These are phyloP conservation scores for Oryzias melastigma DNA, from an alignment of 2,113 vertebrate genomes.

Conservation along the genomic window DNA sequence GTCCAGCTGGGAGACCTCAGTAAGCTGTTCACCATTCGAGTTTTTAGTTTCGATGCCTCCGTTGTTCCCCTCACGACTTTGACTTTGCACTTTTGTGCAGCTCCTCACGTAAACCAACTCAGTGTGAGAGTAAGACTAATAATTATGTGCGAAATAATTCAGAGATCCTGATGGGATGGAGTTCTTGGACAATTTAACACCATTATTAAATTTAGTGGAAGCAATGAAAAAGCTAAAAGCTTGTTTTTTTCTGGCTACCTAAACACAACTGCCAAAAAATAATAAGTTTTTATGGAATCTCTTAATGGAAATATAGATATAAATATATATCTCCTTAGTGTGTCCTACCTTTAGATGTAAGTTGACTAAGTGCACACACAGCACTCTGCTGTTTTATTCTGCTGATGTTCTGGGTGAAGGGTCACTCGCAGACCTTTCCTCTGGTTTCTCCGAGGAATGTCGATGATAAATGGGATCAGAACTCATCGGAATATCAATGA, in stretches of 20 bases:
- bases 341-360: conserved; percentile 6
- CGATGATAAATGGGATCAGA: not conserved
- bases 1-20: conserved; percentile 90
- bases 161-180: not conserved
- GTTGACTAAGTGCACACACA: conserved; percentile 6
- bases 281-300: not conserved
- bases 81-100: conserved; percentile 16
- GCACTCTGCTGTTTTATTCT: conserved; percentile 10
- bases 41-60: not conserved
- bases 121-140: conserved; percentile 19
- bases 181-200: conserved; percentile 28
- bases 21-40: conserved; percentile 61
- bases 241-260: conserved; percentile 3
- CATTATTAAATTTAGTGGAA: conserved; percentile 11
- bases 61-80: not conserved
- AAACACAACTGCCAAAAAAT: conserved; percentile 2
- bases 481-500: conserved; percentile 25
- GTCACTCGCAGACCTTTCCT: conserved; percentile 4
- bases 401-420: not conserved
- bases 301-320: too few species aligned
- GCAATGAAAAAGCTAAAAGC: conserved; percentile 13
- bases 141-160: conserved; percentile 41
- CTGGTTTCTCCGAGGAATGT: not conserved
- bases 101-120: conserved; percentile 19
- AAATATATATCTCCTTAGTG: not conserved